A percentile compares a stretch with the other conserved stretches of the same genome.
phyloP scores from a whole-genome alignment of 2,797 vertebrate species.

The Anomalospiza imberbis region DNA sequence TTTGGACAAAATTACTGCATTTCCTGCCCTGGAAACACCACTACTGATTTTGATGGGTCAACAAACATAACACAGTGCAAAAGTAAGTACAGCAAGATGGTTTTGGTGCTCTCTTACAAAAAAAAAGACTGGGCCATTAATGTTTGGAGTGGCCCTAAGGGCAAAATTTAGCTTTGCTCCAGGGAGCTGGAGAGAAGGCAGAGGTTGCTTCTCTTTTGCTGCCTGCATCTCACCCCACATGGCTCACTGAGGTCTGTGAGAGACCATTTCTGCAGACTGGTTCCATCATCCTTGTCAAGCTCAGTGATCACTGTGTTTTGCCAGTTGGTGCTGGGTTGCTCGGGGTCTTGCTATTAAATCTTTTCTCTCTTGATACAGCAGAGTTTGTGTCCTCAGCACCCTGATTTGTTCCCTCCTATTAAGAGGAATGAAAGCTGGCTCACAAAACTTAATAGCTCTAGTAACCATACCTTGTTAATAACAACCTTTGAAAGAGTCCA shows the following conservation, averaged over 20 bases:
- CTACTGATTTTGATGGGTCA: slow-evolving; percentile 96
- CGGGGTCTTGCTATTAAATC: background rate
- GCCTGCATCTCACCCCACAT: background rate
- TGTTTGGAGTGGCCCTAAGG: background rate
- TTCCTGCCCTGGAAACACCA: slow-evolving; percentile 93
- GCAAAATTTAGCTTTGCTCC: background rate
- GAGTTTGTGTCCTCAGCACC: background rate
- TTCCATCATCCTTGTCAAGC: background rate
- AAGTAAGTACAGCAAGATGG: slow-evolving; percentile 79
- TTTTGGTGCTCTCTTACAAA: background rate
- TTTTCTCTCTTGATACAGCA: background rate
- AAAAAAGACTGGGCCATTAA: background rate
- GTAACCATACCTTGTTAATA: background rate
- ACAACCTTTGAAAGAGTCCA: background rate
- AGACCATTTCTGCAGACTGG: background rate
- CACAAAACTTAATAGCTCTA: background rate
- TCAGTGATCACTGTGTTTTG: background rate
- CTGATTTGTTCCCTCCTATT: background rate
- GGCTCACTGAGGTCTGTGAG: background rate
- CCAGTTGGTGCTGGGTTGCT: background rate
- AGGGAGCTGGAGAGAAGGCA: background rate
- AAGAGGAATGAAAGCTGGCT: background rate
- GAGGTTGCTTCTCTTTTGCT: background rate
- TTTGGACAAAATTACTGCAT: slow-evolving; percentile 94
- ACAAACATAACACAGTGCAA: slow-evolving; percentile 97